Evolutionary conservation across 2,797 vertebrate genomes (phyloP).

Genomic region (Poeciliopsis turneri): DNA sequence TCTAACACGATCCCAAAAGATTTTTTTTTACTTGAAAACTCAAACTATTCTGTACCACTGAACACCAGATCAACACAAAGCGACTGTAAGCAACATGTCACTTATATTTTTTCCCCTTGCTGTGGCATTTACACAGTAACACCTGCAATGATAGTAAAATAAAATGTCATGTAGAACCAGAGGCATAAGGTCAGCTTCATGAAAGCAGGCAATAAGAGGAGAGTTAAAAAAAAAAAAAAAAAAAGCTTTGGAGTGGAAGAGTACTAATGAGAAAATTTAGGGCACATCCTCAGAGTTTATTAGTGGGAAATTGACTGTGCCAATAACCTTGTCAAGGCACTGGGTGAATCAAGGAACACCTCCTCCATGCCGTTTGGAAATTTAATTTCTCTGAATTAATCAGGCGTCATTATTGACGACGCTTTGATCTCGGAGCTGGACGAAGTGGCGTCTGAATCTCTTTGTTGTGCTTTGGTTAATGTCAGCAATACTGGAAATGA

Average conservation of each 20-base stretch:
- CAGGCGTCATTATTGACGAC: constrained; percentile 51
- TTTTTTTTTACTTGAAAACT: constrained; percentile 4
- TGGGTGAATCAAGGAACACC: constrained; percentile 19
- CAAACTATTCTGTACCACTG: background rate
- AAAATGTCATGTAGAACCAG: constrained; percentile 20
- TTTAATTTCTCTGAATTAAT: constrained; percentile 64
- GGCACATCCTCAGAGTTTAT: constrained; percentile 34
- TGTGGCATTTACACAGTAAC: constrained; percentile 33
- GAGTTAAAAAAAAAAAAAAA: constrained; percentile 21
- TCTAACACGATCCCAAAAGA: background rate
- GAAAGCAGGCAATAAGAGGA: constrained; percentile 24
- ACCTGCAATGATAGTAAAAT: constrained; percentile 30
- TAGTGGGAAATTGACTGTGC: constrained; percentile 46
- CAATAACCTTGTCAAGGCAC: constrained; percentile 33
- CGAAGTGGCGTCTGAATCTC: constrained; percentile 37
- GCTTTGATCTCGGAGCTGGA: constrained; percentile 59
- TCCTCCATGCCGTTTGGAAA: constrained; percentile 47
- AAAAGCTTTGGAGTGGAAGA: constrained; percentile 8
- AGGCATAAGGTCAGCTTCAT: constrained; percentile 21
- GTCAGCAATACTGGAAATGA: constrained; percentile 52
- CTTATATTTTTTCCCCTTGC: background rate
- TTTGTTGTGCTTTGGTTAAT: constrained; percentile 52
- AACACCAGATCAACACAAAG: constrained; percentile 20
- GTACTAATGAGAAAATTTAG: constrained; percentile 53
- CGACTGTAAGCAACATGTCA: constrained; percentile 18